These are phyloP conservation scores for Agelas oroides DNA, from an alignment of 37 sponge, comb jelly and placozoan genomes.

Conservation along the genomic window DNA sequence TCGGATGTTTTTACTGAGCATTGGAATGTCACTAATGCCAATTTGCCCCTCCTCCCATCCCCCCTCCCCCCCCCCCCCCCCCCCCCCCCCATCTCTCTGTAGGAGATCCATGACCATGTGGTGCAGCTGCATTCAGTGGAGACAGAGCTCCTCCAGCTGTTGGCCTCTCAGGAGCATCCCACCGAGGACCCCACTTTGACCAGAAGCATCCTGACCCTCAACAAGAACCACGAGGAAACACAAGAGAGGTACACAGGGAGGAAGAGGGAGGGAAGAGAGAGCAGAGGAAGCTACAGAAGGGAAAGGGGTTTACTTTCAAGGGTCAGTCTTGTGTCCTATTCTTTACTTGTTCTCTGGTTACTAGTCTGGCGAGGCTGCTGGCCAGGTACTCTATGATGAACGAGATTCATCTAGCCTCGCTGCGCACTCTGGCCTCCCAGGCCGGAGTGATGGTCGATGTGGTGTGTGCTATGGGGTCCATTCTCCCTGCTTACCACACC, in stretches of 20 bases:
- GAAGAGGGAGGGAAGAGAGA: too few relatives aligned
- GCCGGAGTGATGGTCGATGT: constrained; percentile 51
- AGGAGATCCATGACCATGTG: constrained; percentile 57
- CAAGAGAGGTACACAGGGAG: constrained; percentile 40
- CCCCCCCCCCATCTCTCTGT: not conserved
- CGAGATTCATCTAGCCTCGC: constrained; percentile 26
- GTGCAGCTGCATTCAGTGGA: constrained; percentile 34
- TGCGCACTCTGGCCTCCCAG: constrained; percentile 47
- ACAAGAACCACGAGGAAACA: constrained; percentile 51
- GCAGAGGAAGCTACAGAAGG: too few relatives aligned
- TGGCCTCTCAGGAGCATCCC: constrained; percentile 23
- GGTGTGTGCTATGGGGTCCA: constrained; percentile 45
- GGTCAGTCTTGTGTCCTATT: too few relatives aligned
- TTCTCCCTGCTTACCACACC: constrained; percentile 53
- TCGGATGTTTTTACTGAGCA: too few relatives aligned
- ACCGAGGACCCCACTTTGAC: constrained; percentile 38
- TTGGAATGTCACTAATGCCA: too few relatives aligned
- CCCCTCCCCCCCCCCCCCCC: too few relatives aligned
- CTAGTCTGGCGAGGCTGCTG: constrained; percentile 9
- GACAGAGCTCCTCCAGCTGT: constrained; percentile 49
- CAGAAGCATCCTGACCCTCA: constrained; percentile 51
- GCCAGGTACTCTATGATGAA: constrained; percentile 13
- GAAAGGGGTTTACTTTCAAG: too few relatives aligned
- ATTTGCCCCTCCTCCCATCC: too few relatives aligned
- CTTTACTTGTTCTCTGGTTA: not conserved